phyloP scores from a whole-genome alignment of 1,140 invertebrate species.

The Capitella teleta region DNA sequence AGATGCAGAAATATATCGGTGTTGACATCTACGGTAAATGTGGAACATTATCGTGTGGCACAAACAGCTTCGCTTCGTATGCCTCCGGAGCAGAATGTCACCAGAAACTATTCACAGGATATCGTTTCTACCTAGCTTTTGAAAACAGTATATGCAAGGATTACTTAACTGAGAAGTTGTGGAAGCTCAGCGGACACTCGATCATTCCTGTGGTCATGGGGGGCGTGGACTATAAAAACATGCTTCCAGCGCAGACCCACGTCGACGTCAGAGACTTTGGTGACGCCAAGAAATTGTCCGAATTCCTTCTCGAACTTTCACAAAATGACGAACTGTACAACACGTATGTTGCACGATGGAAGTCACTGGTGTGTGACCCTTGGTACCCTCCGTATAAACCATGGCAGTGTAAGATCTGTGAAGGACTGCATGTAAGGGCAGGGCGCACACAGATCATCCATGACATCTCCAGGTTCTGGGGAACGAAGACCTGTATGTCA shows the following conservation, averaged over 20 bases:
- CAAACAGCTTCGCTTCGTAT: neutral
- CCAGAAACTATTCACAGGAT: neutral
- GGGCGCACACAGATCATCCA: neutral
- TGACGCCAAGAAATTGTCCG: neutral
- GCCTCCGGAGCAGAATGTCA: too few relatives aligned
- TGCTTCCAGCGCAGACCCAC: neutral
- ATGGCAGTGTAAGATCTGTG: neutral
- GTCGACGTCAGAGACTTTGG: neutral
- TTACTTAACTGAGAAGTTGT: neutral
- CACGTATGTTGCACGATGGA: neutral
- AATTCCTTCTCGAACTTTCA: neutral
- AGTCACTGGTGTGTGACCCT: neutral
- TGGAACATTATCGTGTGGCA: neutral
- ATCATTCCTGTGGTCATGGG: neutral
- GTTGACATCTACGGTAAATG: conserved; percentile 55
- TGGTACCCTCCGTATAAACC: neutral
- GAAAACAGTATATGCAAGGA: neutral
- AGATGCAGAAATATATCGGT: conserved; percentile 43
- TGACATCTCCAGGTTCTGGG: neutral
- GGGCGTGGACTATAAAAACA: neutral
- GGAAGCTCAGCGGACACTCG: neutral
- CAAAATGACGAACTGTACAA: neutral
- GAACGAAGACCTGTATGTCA: neutral
- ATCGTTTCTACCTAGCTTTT: neutral
- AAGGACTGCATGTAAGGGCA: neutral